Evolutionary conservation across 2,113 vertebrate genomes (phyloP).

Genomic region (Redunca redunca): DNA sequence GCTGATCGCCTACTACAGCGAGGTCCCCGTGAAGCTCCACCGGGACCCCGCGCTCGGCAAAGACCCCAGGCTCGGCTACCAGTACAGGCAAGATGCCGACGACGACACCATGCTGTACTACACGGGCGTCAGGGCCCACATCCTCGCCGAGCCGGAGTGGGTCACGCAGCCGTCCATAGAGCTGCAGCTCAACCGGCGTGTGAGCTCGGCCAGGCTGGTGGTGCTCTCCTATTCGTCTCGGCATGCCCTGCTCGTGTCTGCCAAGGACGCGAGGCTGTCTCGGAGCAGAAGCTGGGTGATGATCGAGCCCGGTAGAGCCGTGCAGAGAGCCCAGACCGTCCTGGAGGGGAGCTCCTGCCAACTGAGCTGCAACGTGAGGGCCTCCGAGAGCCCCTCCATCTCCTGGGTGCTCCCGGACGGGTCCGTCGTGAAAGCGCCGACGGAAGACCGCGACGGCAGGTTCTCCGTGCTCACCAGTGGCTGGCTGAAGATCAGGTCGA

Average conservation of each 20-base stretch:
- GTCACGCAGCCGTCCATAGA: constrained; percentile 86
- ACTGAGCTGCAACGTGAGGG: constrained; percentile 83
- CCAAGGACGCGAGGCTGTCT: constrained; percentile 59
- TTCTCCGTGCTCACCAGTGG: constrained; percentile 83
- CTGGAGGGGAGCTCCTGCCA: constrained; percentile 80
- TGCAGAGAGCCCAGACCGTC: constrained; percentile 60
- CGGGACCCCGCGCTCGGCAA: constrained; percentile 74
- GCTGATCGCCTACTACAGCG: constrained; percentile 93
- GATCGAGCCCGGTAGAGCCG: constrained; percentile 79
- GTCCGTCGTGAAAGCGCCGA: constrained; percentile 79
- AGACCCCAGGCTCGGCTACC: constrained; percentile 77
- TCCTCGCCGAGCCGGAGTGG: constrained; percentile 86
- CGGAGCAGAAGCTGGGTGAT: constrained; percentile 84
- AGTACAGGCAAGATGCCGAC: constrained; percentile 85
- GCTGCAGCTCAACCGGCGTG: constrained; percentile 87
- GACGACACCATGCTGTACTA: constrained; percentile 86
- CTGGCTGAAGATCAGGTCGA: constrained; percentile 77
- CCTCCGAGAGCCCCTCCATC: constrained; percentile 81
- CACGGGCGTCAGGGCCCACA: constrained; percentile 87
- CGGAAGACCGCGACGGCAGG: constrained; percentile 71
- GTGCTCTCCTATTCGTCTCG: constrained; percentile 78
- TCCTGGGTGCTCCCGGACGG: constrained; percentile 89
- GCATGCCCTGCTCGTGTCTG: constrained; percentile 71
- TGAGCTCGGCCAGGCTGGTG: constrained; percentile 84
- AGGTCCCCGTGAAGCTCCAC: constrained; percentile 86